Conservation (phyloP, 2,888 invertebrate genomes). For the Chaetoderma sp. region DNA sequence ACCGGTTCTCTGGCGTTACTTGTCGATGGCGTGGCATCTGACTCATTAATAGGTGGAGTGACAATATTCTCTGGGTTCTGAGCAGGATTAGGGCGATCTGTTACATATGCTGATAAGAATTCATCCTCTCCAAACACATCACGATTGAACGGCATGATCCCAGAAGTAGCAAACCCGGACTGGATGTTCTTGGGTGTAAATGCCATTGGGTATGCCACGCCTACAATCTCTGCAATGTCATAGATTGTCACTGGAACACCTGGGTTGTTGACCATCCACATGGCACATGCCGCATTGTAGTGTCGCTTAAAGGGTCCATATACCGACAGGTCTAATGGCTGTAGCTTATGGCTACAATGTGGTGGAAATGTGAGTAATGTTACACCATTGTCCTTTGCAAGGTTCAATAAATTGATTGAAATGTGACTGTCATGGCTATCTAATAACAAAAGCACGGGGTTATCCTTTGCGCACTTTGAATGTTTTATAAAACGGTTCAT, state of each 20-base stretch:
- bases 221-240: conserved; percentile 46
- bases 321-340: conserved; percentile 67
- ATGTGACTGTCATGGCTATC: conserved; percentile 56
- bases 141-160: conserved; percentile 58
- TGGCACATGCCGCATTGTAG: conserved; percentile 45
- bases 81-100: not conserved
- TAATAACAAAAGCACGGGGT: conserved; percentile 44
- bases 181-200: conserved; percentile 61
- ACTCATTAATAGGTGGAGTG: too few species aligned
- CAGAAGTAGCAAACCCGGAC: conserved; percentile 59
- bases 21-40: too few species aligned
- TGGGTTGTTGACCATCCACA: conserved; percentile 57
- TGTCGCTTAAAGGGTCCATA: conserved; percentile 64
- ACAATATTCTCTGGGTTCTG: too few species aligned
- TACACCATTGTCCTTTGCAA: conserved; percentile 61
- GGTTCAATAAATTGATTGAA: conserved; percentile 42
- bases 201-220: conserved; percentile 1
- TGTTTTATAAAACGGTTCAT: conserved; percentile 50
- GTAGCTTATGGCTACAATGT: conserved; percentile 67
- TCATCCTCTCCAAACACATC: not conserved
- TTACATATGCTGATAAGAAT: conserved; percentile 17
- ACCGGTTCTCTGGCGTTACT: too few species aligned
- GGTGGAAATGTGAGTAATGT: conserved; percentile 62
- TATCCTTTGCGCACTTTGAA: conserved; percentile 43
- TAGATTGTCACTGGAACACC: conserved; percentile 66